Evolutionary conservation across 2,113 vertebrate species (phyloP).

Genomic region (Hemichromis elongatus): DNA sequence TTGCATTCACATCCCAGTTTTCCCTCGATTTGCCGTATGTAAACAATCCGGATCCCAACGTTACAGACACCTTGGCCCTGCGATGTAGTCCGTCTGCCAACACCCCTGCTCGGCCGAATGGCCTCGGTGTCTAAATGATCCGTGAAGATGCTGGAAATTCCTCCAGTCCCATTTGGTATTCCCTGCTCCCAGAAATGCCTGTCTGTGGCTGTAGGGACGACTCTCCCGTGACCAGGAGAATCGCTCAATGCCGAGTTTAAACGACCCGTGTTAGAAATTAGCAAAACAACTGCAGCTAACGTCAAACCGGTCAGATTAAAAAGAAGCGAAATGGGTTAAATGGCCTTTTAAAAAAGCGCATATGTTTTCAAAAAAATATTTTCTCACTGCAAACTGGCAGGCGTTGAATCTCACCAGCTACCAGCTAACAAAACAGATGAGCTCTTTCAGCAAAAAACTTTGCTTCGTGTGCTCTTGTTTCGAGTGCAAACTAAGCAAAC

Average conservation of each 20-base stretch:
- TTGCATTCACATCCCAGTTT: slow-evolving; percentile 44
- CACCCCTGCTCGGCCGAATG: slow-evolving; percentile 29
- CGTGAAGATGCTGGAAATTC: slow-evolving; percentile 58
- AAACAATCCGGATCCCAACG: slow-evolving; percentile 39
- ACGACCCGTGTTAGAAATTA: slow-evolving; percentile 29
- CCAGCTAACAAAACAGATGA: slow-evolving; percentile 64
- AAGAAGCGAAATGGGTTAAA: not conserved
- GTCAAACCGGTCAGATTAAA: not conserved
- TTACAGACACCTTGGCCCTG: slow-evolving; percentile 39
- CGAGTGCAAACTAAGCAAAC: slow-evolving; percentile 65
- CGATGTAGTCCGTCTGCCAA: slow-evolving; percentile 36
- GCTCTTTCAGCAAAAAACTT: slow-evolving; percentile 67
- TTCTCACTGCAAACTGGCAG: slow-evolving; percentile 7
- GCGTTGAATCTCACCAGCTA: slow-evolving; percentile 38
- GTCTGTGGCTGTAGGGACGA: slow-evolving; percentile 35
- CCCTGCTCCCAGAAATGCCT: slow-evolving; percentile 41
- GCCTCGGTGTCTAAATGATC: slow-evolving; percentile 44
- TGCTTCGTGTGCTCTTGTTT: slow-evolving; percentile 57
- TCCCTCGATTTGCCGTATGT: slow-evolving; percentile 21
- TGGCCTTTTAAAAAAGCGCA: not conserved
- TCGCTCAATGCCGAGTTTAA: slow-evolving; percentile 10
- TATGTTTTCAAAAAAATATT: not conserved
- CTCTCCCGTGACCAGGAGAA: slow-evolving; percentile 59
- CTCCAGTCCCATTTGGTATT: slow-evolving; percentile 56
- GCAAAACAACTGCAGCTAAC: slow-evolving; percentile 28